Evolutionary conservation across 2,888 invertebrate species (phyloP).

Genomic region (Ceraclea dissimilis): DNA sequence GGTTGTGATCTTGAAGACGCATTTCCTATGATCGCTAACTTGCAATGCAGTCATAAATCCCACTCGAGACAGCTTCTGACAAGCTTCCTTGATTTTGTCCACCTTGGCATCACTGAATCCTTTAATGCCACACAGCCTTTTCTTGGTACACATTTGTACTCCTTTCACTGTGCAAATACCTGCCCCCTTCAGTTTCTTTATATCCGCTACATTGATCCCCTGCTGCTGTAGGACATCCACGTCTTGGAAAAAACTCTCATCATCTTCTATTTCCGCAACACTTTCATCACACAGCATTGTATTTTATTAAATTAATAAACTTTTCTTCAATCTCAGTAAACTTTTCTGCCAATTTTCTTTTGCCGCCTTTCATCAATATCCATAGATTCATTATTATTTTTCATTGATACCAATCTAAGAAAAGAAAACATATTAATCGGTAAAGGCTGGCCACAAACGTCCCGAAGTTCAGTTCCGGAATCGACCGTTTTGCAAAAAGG

Average conservation of each 20-base stretch:
- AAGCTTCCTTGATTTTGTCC: slow-evolving; percentile 72
- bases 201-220: slow-evolving; percentile 63
- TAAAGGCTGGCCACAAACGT: too few relatives aligned
- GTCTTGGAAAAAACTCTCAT: slow-evolving; percentile 67
- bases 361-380: background rate
- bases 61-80: slow-evolving; percentile 54
- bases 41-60: slow-evolving; percentile 70
- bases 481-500: too few relatives aligned
- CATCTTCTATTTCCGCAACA: slow-evolving; percentile 50
- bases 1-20: slow-evolving; percentile 62
- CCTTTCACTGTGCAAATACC: slow-evolving; percentile 79
- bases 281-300: slow-evolving; percentile 39
- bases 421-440: too few relatives aligned
- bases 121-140: slow-evolving; percentile 63
- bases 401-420: too few relatives aligned
- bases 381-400: too few relatives aligned
- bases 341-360: background rate
- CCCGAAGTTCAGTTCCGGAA: too few relatives aligned
- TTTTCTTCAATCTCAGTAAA: too few relatives aligned
- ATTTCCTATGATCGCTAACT: slow-evolving; percentile 63
- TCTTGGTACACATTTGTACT: slow-evolving; percentile 70
- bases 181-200: slow-evolving; percentile 65
- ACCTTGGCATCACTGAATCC: slow-evolving; percentile 72
- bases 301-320: background rate
- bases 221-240: slow-evolving; percentile 58